Percentiles rank a stretch among this genome's conserved stretches.
These are phyloP conservation scores for Leucania comma DNA, from an alignment of 2,888 invertebrate species.

Conservation along the genomic window DNA sequence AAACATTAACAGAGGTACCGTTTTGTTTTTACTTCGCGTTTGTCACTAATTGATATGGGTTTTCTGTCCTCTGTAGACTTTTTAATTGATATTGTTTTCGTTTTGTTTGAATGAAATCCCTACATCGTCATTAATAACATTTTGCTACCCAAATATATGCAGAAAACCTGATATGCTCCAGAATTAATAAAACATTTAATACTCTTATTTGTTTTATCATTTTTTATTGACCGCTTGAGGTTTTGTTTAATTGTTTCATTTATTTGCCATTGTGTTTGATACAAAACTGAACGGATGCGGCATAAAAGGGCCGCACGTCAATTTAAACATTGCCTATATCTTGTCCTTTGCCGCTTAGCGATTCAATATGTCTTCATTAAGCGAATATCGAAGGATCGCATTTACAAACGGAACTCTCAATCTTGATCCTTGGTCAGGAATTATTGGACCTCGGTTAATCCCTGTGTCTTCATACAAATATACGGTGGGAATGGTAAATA, in stretches of 20 bases:
- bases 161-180: conserved; percentile 20
- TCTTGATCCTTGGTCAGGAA: conserved; percentile 87
- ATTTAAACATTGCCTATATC: conserved; percentile 88
- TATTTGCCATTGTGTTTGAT: conserved; percentile 69
- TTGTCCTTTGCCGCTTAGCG: conserved; percentile 87
- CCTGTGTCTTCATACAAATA: conserved; percentile 68
- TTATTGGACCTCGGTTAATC: conserved; percentile 79
- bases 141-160: conserved; percentile 24
- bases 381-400: conserved; percentile 87
- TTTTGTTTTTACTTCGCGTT: conserved; percentile 81
- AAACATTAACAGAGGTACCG: conserved; percentile 83
- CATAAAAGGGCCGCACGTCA: conserved; percentile 86
- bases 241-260: conserved; percentile 67
- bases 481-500: conserved; percentile 43
- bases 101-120: conserved; percentile 51
- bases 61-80: conserved; percentile 74
- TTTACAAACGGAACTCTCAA: conserved; percentile 86
- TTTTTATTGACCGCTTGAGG: conserved; percentile 48
- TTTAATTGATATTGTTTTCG: conserved; percentile 74
- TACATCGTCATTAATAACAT: conserved; percentile 49
- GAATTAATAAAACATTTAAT: conserved; percentile 46
- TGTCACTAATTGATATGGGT: conserved; percentile 86
- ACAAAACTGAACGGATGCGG: conserved; percentile 75
- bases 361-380: conserved; percentile 91
- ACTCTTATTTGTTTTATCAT: conserved; percentile 32